Conservation (phyloP, 2,888 invertebrate species). For the Folsomia candida region DNA sequence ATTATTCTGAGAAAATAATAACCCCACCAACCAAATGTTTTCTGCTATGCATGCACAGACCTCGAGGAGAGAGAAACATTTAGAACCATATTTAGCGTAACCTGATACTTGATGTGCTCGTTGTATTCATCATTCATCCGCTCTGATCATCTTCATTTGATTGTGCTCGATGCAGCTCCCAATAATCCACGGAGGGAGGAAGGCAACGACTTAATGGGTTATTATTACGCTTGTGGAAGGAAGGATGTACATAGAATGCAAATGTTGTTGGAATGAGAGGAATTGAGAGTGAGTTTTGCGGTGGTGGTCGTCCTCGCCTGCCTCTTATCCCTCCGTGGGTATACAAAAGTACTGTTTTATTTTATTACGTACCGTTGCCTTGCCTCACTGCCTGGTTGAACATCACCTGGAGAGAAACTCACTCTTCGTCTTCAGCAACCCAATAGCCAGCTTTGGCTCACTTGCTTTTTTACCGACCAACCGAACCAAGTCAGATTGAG, state of each 20-base stretch:
- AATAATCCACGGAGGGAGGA: not conserved
- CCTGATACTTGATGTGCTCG: not conserved
- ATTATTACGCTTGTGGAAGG: not conserved
- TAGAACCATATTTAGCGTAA: not conserved
- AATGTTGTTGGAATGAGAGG: too few species aligned
- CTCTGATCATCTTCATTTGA: not conserved
- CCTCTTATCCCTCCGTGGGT: too few species aligned
- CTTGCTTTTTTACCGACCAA: too few species aligned
- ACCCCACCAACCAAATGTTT: not conserved
- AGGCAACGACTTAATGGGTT: not conserved
- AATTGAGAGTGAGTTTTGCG: not conserved
- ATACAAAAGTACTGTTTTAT: too few species aligned
- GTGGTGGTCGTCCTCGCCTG: not conserved
- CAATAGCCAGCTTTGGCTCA: too few species aligned
- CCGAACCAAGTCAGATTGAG: slow-evolving; percentile 9
- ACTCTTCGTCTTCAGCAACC: too few species aligned
- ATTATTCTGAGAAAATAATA: not conserved
- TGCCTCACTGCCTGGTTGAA: not conserved
- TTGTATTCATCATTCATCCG: not conserved
- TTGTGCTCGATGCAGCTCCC: not conserved
- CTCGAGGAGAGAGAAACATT: not conserved
- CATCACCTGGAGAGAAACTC: too few species aligned
- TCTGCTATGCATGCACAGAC: not conserved
- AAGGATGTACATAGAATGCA: not conserved
- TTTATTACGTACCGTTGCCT: too few species aligned